Evolutionary conservation across 2,888 invertebrate species (phyloP).

Genomic region (Drosophila aldrichi): DNA sequence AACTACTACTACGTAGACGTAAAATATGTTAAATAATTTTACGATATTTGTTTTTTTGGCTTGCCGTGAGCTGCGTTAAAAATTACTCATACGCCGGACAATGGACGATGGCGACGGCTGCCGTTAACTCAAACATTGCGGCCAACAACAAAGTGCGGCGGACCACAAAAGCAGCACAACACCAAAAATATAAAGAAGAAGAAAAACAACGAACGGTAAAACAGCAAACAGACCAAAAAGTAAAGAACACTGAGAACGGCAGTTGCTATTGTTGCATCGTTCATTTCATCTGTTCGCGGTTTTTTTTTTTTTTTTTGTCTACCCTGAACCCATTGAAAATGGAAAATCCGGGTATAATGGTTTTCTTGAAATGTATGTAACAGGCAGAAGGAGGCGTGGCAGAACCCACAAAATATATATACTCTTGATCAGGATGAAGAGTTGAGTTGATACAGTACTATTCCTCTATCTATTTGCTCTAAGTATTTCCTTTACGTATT

Average conservation of each 20-base stretch:
- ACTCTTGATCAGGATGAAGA: no score
- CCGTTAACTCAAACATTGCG: slow-evolving; percentile 40
- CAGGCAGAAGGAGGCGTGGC: no score
- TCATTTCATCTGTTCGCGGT: not conserved
- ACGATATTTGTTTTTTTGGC: slow-evolving; percentile 35
- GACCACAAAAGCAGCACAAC: slow-evolving; percentile 4
- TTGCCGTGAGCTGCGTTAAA: slow-evolving; percentile 25
- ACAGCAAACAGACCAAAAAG: slow-evolving; percentile 14
- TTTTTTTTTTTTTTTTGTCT: no score
- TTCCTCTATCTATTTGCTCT: no score
- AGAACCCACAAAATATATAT: no score
- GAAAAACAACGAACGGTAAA: not conserved
- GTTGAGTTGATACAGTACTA: no score
- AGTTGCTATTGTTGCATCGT: slow-evolving; percentile 32
- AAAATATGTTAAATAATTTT: slow-evolving; percentile 57
- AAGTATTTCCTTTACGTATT: no score
- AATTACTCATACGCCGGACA: slow-evolving; percentile 72
- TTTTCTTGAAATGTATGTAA: no score
- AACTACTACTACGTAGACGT: slow-evolving; percentile 21
- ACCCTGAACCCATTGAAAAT: no score
- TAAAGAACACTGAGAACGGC: not conserved
- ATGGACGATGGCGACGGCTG: slow-evolving; percentile 16
- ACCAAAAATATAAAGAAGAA: not conserved
- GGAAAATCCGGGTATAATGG: no score
- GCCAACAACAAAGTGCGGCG: slow-evolving; percentile 48